Evolutionary conservation across 2,888 invertebrate genomes (phyloP).

Genomic region (Stenotaenia linearis): DNA sequence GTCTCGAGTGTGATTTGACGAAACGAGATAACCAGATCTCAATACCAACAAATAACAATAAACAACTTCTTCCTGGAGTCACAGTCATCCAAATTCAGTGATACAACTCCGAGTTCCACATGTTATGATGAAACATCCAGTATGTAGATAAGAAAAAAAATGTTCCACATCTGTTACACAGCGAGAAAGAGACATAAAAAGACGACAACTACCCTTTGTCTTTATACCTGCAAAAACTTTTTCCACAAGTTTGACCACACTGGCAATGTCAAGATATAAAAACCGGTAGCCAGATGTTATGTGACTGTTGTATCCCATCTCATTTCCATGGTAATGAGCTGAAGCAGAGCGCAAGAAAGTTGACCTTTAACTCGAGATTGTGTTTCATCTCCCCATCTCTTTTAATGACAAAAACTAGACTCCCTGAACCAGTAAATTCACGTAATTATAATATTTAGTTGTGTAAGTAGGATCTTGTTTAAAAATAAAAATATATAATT

Average conservation of each 20-base stretch:
- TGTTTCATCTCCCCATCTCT: background rate
- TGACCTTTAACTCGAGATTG: background rate
- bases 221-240: background rate
- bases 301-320: background rate
- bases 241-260: background rate
- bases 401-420: background rate
- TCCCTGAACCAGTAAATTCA: background rate
- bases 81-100: no score
- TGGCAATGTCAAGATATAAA: background rate
- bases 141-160: background rate
- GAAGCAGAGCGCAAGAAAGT: background rate
- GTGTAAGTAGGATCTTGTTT: no score
- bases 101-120: no score
- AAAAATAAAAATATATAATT: no score
- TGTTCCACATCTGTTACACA: background rate
- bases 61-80: no score
- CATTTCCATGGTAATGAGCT: background rate
- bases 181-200: background rate
- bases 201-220: background rate
- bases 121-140: no score
- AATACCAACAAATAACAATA: background rate
- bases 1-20: background rate
- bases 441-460: background rate
- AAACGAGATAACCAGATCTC: background rate
- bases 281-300: background rate